These are phyloP conservation scores for Pholis gunnellus DNA, from an alignment of 2,113 vertebrate species.

Conservation along the genomic window DNA sequence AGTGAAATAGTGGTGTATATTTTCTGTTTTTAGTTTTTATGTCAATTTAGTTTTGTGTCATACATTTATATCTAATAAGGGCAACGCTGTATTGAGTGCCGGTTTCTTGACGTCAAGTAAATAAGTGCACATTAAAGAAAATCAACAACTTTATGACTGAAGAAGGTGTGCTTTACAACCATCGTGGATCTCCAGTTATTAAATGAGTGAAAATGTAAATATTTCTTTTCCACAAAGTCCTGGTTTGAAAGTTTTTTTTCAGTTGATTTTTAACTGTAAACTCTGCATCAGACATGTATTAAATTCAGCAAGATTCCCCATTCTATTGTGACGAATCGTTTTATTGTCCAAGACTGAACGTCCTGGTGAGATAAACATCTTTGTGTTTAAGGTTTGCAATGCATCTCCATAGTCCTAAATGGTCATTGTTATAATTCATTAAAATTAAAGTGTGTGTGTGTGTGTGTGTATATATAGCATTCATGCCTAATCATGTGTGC, in stretches of 20 bases:
- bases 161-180: not conserved
- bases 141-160: constrained; percentile 2
- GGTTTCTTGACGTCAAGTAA: not conserved
- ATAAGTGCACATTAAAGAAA: not conserved
- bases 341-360: not conserved
- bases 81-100: not conserved
- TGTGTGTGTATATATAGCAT: too few relatives aligned
- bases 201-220: constrained; percentile 16
- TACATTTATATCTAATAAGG: constrained; percentile 25
- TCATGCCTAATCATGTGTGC: not conserved
- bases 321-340: not conserved
- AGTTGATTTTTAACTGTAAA: constrained; percentile 21
- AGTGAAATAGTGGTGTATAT: constrained; percentile 57
- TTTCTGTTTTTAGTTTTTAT: constrained; percentile 47
- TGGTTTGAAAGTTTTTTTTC: not conserved
- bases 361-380: constrained; percentile 46
- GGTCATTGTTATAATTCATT: too few relatives aligned
- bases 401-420: too few relatives aligned
- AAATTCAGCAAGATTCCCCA: not conserved
- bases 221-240: constrained; percentile 1
- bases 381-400: constrained; percentile 1
- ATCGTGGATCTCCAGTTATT: not conserved
- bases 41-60: constrained; percentile 44
- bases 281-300: constrained; percentile 18
- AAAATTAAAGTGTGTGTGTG: too few relatives aligned